phyloP scores from a whole-genome alignment of 2,113 vertebrate genomes.

The Odontophorus gujanensis region DNA sequence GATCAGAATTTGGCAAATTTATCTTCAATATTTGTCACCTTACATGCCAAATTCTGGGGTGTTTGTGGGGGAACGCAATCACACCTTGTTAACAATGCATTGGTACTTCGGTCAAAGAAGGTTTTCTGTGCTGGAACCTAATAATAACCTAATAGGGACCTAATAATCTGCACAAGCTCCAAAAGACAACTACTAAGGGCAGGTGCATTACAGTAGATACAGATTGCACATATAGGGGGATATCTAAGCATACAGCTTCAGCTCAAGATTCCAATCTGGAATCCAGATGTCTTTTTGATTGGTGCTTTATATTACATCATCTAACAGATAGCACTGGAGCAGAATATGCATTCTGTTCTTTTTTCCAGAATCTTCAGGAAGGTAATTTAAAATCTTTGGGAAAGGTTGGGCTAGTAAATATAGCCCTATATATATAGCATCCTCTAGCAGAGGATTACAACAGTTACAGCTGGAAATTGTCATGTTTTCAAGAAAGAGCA shows the following conservation, averaged over 20 bases:
- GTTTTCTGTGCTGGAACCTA: neutral
- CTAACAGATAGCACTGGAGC: neutral
- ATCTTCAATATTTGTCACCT: neutral
- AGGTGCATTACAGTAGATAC: rapidly evolving
- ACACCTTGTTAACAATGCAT: neutral
- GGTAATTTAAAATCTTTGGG: neutral
- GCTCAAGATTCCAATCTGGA: neutral
- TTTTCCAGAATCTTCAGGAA: neutral
- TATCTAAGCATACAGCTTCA: neutral
- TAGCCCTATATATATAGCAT: too few relatives aligned
- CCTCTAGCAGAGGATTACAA: neutral
- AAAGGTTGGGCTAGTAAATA: neutral
- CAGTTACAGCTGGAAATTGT: neutral
- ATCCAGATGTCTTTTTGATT: neutral
- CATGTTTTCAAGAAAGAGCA: neutral
- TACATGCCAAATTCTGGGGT: neutral
- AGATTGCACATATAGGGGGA: neutral
- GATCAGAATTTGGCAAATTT: neutral
- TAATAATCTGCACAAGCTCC: neutral
- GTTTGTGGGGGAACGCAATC: neutral
- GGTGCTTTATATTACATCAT: neutral
- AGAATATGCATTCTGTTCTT: neutral
- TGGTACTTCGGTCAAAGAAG: neutral
- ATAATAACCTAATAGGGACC: too few relatives aligned
- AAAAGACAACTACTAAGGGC: neutral